phyloP scores from a whole-genome alignment of 2,797 vertebrate genomes.

The Myotis planiceps region DNA sequence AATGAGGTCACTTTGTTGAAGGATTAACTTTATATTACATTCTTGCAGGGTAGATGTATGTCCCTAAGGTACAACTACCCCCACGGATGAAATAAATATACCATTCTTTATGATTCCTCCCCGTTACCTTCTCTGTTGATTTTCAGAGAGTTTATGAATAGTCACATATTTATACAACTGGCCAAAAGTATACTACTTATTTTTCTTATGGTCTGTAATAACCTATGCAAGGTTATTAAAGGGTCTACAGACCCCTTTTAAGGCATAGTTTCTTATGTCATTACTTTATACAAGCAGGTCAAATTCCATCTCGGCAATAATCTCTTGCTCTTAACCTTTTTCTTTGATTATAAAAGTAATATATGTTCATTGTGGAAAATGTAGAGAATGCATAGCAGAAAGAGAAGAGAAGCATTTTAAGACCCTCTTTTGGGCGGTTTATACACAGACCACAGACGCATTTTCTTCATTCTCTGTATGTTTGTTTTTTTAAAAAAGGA shows the following conservation, averaged over 20 bases:
- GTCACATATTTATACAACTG: slow-evolving; percentile 82
- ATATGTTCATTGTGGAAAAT: slow-evolving; percentile 59
- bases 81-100: slow-evolving; percentile 78
- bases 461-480: neutral
- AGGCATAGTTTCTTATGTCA: slow-evolving; percentile 76
- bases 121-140: slow-evolving; percentile 71
- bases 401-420: slow-evolving; percentile 7
- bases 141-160: slow-evolving; percentile 80
- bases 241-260: slow-evolving; percentile 72
- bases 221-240: slow-evolving; percentile 77
- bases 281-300: slow-evolving; percentile 79
- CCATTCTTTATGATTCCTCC: slow-evolving; percentile 76
- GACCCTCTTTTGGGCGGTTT: neutral
- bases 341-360: slow-evolving; percentile 78
- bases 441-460: neutral
- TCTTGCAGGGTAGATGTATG: slow-evolving; percentile 76
- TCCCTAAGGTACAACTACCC: slow-evolving; percentile 75
- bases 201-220: slow-evolving; percentile 81
- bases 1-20: slow-evolving; percentile 78
- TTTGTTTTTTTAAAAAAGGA: neutral
- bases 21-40: slow-evolving; percentile 79
- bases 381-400: neutral
- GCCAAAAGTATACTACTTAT: slow-evolving; percentile 78
- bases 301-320: slow-evolving; percentile 72
- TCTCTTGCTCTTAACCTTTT: slow-evolving; percentile 72